Conservation (phyloP, 2,113 vertebrate genomes). For the Myotis lucifugus region DNA sequence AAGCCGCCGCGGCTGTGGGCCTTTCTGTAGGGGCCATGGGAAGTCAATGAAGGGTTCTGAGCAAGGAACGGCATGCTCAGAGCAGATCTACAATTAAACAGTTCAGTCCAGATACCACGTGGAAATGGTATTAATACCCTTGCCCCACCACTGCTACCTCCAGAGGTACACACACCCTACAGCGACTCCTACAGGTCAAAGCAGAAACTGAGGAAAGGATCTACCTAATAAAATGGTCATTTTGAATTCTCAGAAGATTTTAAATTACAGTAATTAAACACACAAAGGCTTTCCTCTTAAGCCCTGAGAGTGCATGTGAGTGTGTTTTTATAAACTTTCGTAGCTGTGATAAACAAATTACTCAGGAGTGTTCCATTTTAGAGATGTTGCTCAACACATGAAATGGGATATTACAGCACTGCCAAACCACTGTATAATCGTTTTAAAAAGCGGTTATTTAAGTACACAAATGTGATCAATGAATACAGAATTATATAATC, state of each 20-base stretch:
- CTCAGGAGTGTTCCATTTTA: constrained; percentile 3
- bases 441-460: constrained; percentile 43
- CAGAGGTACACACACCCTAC: rapidly evolving
- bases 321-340: not conserved
- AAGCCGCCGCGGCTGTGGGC: not conserved
- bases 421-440: constrained; percentile 14
- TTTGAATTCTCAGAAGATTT: constrained; percentile 25
- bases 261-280: not conserved
- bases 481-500: constrained; percentile 80
- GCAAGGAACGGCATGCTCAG: not conserved
- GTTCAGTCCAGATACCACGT: not conserved
- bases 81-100: not conserved
- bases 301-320: not conserved
- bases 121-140: not conserved
- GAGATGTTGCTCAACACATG: constrained; percentile 15
- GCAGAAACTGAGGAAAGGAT: not conserved
- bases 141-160: not conserved
- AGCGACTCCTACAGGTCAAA: not conserved
- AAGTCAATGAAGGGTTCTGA: not conserved
- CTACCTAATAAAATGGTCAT: not conserved
- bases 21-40: not conserved
- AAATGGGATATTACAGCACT: constrained; percentile 27
- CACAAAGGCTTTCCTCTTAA: not conserved
- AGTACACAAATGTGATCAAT: constrained; percentile 58
- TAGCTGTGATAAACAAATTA: constrained; percentile 31